Evolutionary conservation across 2,888 invertebrate genomes (phyloP).

Genomic region (Caenorhabditis zanzibari): DNA sequence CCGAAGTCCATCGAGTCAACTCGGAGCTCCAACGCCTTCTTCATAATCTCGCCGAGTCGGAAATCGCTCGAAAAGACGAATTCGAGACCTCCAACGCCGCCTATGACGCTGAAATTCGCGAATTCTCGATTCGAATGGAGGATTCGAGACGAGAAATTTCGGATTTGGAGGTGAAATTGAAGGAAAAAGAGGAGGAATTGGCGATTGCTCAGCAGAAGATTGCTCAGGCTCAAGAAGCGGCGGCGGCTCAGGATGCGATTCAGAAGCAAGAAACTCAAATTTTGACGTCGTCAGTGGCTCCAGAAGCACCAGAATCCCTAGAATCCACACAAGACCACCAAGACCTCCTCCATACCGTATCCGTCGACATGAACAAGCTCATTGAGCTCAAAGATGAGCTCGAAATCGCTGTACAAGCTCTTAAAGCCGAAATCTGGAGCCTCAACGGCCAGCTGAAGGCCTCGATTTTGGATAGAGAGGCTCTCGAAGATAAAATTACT

Average conservation of each 20-base stretch:
- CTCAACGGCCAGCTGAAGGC: conserved; percentile 80
- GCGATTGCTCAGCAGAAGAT: neutral
- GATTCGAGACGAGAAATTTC: conserved; percentile 39
- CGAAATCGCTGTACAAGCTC: conserved; percentile 77
- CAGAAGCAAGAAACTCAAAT: conserved; percentile 21
- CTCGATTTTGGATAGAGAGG: conserved; percentile 69
- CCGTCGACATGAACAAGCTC: conserved; percentile 61
- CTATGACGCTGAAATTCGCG: conserved; percentile 42
- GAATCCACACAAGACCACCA: neutral
- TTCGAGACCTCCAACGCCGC: conserved; percentile 13
- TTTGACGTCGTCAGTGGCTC: neutral
- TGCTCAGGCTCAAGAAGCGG: too few relatives aligned
- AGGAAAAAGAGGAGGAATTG: conserved; percentile 1
- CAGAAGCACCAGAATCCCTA: neutral
- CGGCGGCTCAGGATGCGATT: neutral
- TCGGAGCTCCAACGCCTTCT: conserved; percentile 31
- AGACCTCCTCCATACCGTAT: neutral
- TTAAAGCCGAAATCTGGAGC: conserved; percentile 81
- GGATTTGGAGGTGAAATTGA: conserved; percentile 50
- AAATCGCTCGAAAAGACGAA: conserved; percentile 47
- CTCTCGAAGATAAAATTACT: conserved; percentile 65
- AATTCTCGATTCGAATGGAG: conserved; percentile 26
- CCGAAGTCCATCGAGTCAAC: conserved; percentile 19
- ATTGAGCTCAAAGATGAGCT: conserved; percentile 76
- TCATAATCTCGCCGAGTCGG: conserved; percentile 49